Evolutionary conservation across 2,113 vertebrate genomes (phyloP).

Genomic region (Vulpes lagopus): DNA sequence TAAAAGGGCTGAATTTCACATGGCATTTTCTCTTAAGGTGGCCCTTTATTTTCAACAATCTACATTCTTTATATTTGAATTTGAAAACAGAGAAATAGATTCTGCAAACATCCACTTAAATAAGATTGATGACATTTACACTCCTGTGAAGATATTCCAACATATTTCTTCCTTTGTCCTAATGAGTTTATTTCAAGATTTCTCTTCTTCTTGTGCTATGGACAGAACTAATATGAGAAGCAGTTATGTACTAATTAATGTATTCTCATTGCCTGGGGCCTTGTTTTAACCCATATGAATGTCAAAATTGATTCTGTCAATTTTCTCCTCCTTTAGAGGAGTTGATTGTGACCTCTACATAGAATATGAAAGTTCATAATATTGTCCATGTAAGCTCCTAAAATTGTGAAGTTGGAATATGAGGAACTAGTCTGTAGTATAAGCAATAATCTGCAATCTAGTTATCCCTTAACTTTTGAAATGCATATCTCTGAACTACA

Average conservation of each 20-base stretch:
- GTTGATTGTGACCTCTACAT: neutral
- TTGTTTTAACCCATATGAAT: neutral
- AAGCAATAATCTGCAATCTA: neutral
- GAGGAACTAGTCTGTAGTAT: neutral
- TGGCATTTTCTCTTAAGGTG: neutral
- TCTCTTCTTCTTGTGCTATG: neutral
- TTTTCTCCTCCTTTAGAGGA: neutral
- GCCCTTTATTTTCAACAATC: neutral
- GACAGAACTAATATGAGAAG: neutral
- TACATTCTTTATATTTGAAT: neutral
- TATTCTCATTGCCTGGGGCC: neutral
- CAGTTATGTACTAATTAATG: neutral
- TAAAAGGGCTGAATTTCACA: neutral
- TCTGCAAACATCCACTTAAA: neutral
- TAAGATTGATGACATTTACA: neutral
- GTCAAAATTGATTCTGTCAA: constrained; percentile 58
- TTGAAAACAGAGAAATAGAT: neutral
- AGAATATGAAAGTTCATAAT: neutral
- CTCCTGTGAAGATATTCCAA: neutral
- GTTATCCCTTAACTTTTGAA: neutral
- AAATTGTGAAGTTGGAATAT: neutral
- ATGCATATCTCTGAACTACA: neutral
- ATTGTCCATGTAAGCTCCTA: neutral
- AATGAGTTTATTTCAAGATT: neutral
- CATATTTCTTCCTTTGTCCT: neutral